Evolutionary conservation across 2,797 vertebrate genomes (phyloP).

Genomic region (Glyptemys insculpta): DNA sequence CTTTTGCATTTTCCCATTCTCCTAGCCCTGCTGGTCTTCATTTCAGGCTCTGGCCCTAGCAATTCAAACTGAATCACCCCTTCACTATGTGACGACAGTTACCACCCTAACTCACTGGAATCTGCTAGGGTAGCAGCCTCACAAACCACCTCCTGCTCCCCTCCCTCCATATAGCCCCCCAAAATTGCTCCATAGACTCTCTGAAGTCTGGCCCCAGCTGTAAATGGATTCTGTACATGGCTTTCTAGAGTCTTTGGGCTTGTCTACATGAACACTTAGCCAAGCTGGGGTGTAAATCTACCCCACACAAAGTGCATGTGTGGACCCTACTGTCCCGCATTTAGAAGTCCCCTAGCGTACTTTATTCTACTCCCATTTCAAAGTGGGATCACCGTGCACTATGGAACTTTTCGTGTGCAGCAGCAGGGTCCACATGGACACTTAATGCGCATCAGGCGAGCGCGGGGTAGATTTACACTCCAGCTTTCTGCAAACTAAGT

Average conservation of each 20-base stretch:
- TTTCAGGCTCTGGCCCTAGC: not conserved
- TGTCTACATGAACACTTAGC: too few species aligned
- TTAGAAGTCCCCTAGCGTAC: too few species aligned
- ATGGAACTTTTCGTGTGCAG: too few species aligned
- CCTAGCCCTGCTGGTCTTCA: not conserved
- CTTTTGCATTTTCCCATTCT: constrained; percentile 11
- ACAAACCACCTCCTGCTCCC: not conserved
- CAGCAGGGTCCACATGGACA: too few species aligned
- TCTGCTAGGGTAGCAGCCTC: not conserved
- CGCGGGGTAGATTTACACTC: too few species aligned
- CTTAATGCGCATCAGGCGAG: too few species aligned
- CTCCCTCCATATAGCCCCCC: not conserved
- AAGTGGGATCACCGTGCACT: too few species aligned
- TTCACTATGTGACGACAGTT: not conserved
- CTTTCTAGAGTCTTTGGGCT: not conserved
- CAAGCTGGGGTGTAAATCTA: too few species aligned
- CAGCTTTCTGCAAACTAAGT: too few species aligned
- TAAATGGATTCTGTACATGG: not conserved
- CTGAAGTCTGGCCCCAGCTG: not conserved
- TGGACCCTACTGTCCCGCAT: too few species aligned
- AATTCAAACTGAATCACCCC: not conserved
- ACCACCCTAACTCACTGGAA: not conserved
- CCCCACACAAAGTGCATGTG: too few species aligned
- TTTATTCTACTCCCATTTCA: not conserved
- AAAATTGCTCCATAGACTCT: not conserved